A percentile compares a stretch with the other conserved stretches of the same genome.
Conservation (phyloP, 2,113 vertebrate species). For the Chloropsis cyanopogon region DNA sequence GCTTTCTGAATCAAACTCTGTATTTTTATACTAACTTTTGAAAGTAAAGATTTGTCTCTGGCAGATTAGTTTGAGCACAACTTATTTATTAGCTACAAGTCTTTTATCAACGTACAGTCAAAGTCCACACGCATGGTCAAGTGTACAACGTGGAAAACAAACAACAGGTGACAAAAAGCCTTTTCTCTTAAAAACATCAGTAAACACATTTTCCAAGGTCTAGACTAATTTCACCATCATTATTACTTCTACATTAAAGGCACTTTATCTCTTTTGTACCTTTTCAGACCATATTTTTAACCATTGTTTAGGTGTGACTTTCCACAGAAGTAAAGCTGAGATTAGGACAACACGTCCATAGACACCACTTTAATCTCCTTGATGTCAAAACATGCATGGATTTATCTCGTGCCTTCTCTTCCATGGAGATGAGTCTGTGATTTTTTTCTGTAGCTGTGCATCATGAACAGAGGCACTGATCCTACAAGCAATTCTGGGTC, state of each 20-base stretch:
- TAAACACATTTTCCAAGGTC: neutral
- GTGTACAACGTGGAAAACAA: neutral
- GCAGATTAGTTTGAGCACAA: neutral
- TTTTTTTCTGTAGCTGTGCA: neutral
- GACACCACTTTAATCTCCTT: neutral
- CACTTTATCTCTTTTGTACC: neutral
- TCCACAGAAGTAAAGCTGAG: neutral
- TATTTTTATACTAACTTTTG: neutral
- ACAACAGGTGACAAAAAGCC: neutral
- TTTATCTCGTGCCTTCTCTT: neutral
- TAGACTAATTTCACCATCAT: neutral
- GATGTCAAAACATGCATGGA: neutral
- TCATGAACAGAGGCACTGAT: neutral
- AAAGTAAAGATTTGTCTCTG: neutral
- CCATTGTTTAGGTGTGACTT: neutral
- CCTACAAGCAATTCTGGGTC: neutral
- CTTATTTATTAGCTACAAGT: neutral
- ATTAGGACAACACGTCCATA: neutral
- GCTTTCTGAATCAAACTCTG: neutral
- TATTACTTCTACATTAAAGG: neutral
- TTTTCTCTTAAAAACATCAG: neutral
- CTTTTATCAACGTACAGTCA: neutral
- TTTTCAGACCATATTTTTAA: neutral
- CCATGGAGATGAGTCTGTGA: neutral
- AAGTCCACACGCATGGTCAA: neutral